Evolutionary conservation across 2,888 invertebrate genomes (phyloP).

Genomic region (Trichacis sp.): DNA sequence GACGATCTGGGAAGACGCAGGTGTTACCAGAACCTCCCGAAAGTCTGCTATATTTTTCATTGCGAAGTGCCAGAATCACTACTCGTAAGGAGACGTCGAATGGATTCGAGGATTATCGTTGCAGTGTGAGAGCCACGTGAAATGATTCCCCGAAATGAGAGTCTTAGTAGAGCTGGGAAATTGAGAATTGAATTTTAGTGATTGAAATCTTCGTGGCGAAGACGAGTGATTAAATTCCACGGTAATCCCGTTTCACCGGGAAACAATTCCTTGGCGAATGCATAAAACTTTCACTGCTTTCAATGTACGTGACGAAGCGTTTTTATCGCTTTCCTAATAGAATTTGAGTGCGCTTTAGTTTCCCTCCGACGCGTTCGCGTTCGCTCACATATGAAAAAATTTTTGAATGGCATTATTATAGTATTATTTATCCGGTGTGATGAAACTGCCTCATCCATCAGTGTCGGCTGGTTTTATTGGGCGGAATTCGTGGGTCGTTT

Average conservation of each 20-base stretch:
- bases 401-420: background rate
- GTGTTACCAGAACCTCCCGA: constrained; percentile 33
- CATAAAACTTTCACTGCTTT: constrained; percentile 28
- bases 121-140: constrained; percentile 6
- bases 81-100: constrained; percentile 31
- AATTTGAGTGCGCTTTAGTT: background rate
- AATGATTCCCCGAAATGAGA: constrained; percentile 22
- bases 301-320: constrained; percentile 20
- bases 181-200: constrained; percentile 25
- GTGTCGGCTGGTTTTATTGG: background rate
- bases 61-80: constrained; percentile 15
- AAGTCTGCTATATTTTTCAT: constrained; percentile 36
- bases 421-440: background rate
- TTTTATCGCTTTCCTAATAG: constrained; percentile 15
- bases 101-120: constrained; percentile 33
- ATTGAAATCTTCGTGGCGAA: constrained; percentile 27
- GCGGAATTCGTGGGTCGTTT: background rate
- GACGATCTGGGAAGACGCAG: constrained; percentile 48
- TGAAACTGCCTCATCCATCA: background rate
- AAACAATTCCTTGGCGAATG: constrained; percentile 23
- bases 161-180: constrained; percentile 19
- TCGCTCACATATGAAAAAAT: background rate
- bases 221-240: constrained; percentile 29
- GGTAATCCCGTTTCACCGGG: constrained; percentile 11
- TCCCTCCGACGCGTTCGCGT: background rate